Percentiles rank a stretch among this genome's conserved stretches.
Conservation (phyloP, 2,888 invertebrate genomes). For the Blastobasis lacticolella region DNA sequence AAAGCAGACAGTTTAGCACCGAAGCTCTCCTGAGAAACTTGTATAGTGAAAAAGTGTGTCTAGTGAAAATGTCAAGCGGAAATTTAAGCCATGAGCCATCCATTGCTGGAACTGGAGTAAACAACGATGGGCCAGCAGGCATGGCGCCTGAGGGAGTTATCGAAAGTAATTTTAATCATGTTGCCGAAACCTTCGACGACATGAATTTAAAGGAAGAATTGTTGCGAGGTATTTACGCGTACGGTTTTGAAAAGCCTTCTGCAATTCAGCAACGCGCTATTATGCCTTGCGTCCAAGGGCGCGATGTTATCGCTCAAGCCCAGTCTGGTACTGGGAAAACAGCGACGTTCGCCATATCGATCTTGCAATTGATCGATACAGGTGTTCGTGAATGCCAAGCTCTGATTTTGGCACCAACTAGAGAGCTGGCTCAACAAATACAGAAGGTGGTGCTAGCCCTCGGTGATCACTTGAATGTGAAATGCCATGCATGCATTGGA, state of each 20-base stretch:
- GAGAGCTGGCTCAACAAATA: too few relatives aligned
- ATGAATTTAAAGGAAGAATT: constrained; percentile 98
- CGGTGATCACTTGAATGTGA: constrained; percentile 98
- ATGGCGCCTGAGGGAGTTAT: constrained; percentile 95
- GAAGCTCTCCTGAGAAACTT: too few relatives aligned
- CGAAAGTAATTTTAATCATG: constrained; percentile 94
- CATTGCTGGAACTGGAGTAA: constrained; percentile 5
- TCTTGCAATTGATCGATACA: constrained; percentile 97
- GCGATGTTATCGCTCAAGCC: constrained; percentile 99
- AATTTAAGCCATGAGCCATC: too few relatives aligned
- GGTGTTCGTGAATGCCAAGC: constrained; percentile 92
- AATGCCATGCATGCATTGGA: constrained; percentile 99
- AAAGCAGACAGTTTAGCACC: too few relatives aligned
- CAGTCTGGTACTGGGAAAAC: constrained; percentile 99
- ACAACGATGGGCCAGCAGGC: constrained; percentile 85
- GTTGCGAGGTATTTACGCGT: constrained; percentile 97
- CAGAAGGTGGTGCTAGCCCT: constrained; percentile 87
- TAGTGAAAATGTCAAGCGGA: too few relatives aligned
- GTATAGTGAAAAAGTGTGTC: too few relatives aligned
- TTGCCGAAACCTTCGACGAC: constrained; percentile 97
- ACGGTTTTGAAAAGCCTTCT: constrained; percentile 99
- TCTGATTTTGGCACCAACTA: too few relatives aligned
- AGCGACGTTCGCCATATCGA: constrained; percentile 99
- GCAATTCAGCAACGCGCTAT: constrained; percentile 99
- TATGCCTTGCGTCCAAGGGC: constrained; percentile 95